These are phyloP conservation scores for Thyatira batis DNA, from an alignment of 2,888 invertebrate genomes.

Conservation along the genomic window DNA sequence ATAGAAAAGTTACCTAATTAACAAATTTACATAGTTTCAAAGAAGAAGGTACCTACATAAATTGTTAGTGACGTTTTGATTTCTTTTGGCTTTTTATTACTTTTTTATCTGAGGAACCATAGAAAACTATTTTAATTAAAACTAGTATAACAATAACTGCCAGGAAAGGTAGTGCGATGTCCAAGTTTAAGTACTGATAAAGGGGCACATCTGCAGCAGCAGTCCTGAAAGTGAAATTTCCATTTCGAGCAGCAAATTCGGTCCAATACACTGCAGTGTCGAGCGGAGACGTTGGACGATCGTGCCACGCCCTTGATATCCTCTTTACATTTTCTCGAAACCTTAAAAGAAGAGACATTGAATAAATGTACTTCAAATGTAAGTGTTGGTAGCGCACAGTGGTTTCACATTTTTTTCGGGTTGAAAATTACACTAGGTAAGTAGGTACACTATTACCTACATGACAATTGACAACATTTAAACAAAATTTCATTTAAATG, in stretches of 20 bases:
- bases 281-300: conserved; percentile 81
- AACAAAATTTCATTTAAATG: too few relatives aligned
- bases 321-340: conserved; percentile 68
- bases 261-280: conserved; percentile 85
- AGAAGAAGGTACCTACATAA: too few relatives aligned
- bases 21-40: too few relatives aligned
- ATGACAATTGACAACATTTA: too few relatives aligned
- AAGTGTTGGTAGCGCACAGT: too few relatives aligned
- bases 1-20: too few relatives aligned
- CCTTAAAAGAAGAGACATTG: too few relatives aligned
- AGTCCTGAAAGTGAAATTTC: conserved; percentile 71
- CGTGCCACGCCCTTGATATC: conserved; percentile 80
- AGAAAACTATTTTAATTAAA: conserved; percentile 21
- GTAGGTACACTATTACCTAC: too few relatives aligned
- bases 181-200: conserved; percentile 77
- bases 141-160: conserved; percentile 19
- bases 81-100: conserved; percentile 31
- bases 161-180: conserved; percentile 39
- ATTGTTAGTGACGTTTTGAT: conserved; percentile 27
- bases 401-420: too few relatives aligned
- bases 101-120: conserved; percentile 18
- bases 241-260: conserved; percentile 82
- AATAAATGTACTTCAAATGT: too few relatives aligned
- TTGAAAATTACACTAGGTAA: too few relatives aligned
- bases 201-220: conserved; percentile 80